phyloP scores from a whole-genome alignment of 2,888 invertebrate genomes.

The Pedicia rivosa region DNA sequence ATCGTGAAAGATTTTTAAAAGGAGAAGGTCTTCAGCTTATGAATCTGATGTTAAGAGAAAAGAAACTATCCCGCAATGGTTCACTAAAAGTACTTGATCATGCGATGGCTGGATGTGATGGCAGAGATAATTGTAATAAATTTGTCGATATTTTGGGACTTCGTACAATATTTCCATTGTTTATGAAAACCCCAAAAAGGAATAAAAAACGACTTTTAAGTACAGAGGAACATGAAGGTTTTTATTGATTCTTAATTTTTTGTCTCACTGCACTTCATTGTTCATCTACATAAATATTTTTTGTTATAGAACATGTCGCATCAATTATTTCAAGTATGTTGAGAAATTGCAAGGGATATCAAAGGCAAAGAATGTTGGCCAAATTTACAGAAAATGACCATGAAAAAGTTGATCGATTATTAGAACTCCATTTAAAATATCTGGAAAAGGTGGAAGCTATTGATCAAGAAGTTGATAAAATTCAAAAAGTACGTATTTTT shows the following conservation, averaged over 20 bases:
- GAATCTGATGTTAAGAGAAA: constrained; percentile 95
- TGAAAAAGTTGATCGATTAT: constrained; percentile 90
- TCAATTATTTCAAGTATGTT: constrained; percentile 89
- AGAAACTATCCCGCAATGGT: constrained; percentile 90
- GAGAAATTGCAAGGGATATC: constrained; percentile 79
- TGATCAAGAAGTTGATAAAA: constrained; percentile 56
- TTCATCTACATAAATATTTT: neutral
- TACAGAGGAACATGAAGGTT: constrained; percentile 68
- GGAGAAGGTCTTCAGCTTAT: constrained; percentile 97
- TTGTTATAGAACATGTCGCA: constrained; percentile 58
- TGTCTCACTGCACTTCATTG: no score
- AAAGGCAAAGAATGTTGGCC: constrained; percentile 74
- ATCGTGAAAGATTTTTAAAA: constrained; percentile 81
- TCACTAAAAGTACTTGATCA: constrained; percentile 96
- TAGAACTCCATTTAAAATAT: constrained; percentile 96
- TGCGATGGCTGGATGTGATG: constrained; percentile 86
- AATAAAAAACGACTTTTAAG: constrained; percentile 61
- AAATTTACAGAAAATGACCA: constrained; percentile 98
- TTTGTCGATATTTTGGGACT: constrained; percentile 95
- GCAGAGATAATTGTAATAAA: constrained; percentile 90
- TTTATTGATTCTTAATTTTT: no score
- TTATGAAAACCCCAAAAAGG: constrained; percentile 96
- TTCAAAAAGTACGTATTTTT: constrained; percentile 22
- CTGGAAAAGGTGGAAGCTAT: constrained; percentile 78
- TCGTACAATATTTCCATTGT: constrained; percentile 91